These are phyloP conservation scores for Pachypeltis micranthus DNA, from an alignment of 1,140 invertebrate species.

Conservation along the genomic window DNA sequence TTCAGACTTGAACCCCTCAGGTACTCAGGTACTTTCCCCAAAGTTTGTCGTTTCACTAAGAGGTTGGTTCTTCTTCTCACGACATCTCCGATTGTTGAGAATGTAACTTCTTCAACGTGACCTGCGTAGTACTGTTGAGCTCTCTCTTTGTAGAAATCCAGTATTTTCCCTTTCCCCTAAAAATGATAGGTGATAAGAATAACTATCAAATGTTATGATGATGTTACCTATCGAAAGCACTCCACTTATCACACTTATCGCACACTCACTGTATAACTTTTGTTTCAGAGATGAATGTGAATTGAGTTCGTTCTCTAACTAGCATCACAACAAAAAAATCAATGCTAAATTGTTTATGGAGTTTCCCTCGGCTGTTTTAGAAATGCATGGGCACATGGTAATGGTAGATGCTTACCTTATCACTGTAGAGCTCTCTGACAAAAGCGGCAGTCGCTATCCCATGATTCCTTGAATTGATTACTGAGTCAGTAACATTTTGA, in stretches of 20 bases:
- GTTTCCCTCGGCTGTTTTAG: no score
- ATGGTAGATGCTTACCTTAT: constrained; percentile 45
- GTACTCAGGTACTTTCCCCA: constrained; percentile 61
- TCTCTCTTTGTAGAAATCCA: constrained; percentile 74
- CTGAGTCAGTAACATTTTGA: constrained; percentile 67
- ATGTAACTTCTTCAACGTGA: constrained; percentile 69
- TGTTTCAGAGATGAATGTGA: no score
- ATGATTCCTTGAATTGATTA: constrained; percentile 44
- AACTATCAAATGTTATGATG: not conserved
- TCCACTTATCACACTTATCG: no score
- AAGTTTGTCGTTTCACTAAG: constrained; percentile 61
- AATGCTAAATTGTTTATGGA: no score
- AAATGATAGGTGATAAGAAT: constrained; percentile 13
- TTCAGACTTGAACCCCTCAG: constrained; percentile 55
- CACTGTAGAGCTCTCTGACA: constrained; percentile 63
- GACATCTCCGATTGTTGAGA: constrained; percentile 62
- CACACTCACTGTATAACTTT: no score
- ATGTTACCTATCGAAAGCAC: no score
- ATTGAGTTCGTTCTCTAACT: no score
- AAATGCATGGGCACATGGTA: no score
- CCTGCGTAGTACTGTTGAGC: constrained; percentile 74
- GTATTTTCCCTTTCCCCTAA: constrained; percentile 53
- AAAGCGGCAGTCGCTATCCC: constrained; percentile 63
- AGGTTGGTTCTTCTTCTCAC: constrained; percentile 63
- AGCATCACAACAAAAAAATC: no score